A percentile compares a stretch with the other conserved stretches of the same genome.
phyloP scores from a whole-genome alignment of 2,797 vertebrate genomes.

The Gobionotothen gibberifrons region DNA sequence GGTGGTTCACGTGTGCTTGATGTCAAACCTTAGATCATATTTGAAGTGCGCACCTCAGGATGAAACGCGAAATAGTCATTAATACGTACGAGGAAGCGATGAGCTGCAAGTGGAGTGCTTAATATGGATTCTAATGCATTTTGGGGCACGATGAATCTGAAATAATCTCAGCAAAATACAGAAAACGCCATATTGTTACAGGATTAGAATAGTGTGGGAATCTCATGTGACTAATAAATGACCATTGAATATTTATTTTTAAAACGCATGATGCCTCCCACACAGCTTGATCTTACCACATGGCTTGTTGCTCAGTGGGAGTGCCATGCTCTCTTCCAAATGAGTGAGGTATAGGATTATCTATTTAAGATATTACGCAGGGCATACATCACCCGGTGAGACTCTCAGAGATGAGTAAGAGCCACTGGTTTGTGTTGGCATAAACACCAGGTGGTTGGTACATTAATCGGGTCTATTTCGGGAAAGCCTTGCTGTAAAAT shows the following conservation, averaged over 20 bases:
- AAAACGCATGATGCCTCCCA: conserved; percentile 51
- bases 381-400: conserved; percentile 37
- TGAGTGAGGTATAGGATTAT: conserved; percentile 52
- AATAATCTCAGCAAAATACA: conserved; percentile 23
- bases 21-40: conserved; percentile 48
- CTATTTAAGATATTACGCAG: conserved; percentile 52
- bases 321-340: conserved; percentile 24
- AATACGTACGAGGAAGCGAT: conserved; percentile 3
- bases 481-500: conserved; percentile 17
- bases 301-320: conserved; percentile 24
- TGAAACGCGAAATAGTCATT: conserved; percentile 42
- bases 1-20: conserved; percentile 41
- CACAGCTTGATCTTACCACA: conserved; percentile 37
- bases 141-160: background rate
- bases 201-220: conserved; percentile 44
- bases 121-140: background rate
- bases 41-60: conserved; percentile 26
- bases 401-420: conserved; percentile 45
- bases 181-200: conserved; percentile 27
- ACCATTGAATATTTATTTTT: conserved; percentile 49
- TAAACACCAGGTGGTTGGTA: background rate
- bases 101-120: background rate
- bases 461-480: conserved; percentile 29
- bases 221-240: conserved; percentile 54
- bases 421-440: conserved; percentile 41